Conservation (phyloP, 2,888 invertebrate species). For the Aproaerema taeniolella region DNA sequence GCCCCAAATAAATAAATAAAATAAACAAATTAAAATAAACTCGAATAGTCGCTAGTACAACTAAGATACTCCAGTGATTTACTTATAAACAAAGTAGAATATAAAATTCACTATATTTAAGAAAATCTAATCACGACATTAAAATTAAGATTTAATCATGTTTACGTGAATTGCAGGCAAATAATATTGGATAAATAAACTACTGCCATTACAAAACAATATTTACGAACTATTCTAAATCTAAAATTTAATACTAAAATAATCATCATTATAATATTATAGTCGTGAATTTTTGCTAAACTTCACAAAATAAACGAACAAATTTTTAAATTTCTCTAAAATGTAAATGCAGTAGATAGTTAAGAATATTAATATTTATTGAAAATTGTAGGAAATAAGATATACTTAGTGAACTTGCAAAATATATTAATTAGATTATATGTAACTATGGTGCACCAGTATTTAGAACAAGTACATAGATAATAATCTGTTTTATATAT, state of each 20-base stretch:
- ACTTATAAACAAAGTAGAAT: not conserved
- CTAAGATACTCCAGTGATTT: not conserved
- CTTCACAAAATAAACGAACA: slow-evolving; percentile 23
- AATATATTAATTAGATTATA: slow-evolving; percentile 56
- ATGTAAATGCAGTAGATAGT: slow-evolving; percentile 53
- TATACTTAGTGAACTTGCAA: slow-evolving; percentile 39
- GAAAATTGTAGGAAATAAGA: slow-evolving; percentile 48
- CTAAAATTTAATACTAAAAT: slow-evolving; percentile 22
- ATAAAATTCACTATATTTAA: slow-evolving; percentile 1
- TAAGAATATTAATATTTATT: slow-evolving; percentile 45
- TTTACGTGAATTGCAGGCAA: slow-evolving; percentile 6
- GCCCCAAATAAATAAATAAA: slow-evolving; percentile 26
- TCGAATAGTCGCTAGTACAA: no score
- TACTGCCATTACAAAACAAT: slow-evolving; percentile 39
- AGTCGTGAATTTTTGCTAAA: slow-evolving; percentile 25
- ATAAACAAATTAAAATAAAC: slow-evolving; percentile 1
- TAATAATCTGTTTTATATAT: slow-evolving; percentile 38
- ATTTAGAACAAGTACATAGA: slow-evolving; percentile 52
- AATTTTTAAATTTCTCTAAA: slow-evolving; percentile 30
- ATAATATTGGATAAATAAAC: slow-evolving; percentile 13
- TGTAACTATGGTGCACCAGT: slow-evolving; percentile 68
- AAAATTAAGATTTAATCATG: not conserved
- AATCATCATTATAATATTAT: slow-evolving; percentile 11
- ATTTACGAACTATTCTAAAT: slow-evolving; percentile 24
- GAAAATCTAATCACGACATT: slow-evolving; percentile 1